Conservation (phyloP, 2,113 vertebrate species). For the Tenrec ecaudatus region DNA sequence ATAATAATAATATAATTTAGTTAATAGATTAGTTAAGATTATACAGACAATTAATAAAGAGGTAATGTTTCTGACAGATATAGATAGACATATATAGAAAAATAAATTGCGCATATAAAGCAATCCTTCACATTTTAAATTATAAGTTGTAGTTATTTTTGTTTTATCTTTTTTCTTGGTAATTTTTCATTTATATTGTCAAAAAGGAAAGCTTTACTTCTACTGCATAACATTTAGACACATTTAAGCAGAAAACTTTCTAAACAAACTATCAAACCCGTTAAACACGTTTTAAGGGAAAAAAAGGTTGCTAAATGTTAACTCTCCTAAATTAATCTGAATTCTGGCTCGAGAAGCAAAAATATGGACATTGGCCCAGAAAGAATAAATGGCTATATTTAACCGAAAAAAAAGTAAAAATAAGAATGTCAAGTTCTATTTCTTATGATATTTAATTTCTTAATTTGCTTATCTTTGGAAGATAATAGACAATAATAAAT, state of each 20-base stretch:
- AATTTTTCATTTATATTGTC: background rate
- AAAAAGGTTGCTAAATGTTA: background rate
- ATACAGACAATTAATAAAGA: background rate
- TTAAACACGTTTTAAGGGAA: background rate
- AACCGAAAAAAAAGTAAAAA: background rate
- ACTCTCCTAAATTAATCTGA: background rate
- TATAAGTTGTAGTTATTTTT: background rate
- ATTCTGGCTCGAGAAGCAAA: background rate
- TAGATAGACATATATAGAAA: too few relatives aligned
- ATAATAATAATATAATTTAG: background rate
- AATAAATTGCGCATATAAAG: background rate
- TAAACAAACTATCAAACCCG: background rate
- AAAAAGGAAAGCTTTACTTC: background rate
- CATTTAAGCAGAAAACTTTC: background rate
- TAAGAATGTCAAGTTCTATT: background rate
- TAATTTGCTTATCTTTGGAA: background rate
- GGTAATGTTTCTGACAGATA: background rate
- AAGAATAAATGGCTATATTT: background rate
- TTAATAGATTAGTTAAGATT: background rate
- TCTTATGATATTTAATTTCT: background rate
- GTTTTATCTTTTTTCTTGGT: background rate
- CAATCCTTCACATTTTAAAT: background rate
- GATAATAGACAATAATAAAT: background rate
- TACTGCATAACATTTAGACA: background rate
- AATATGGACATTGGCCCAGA: background rate